Conservation (phyloP, 2,113 vertebrate genomes). For the Tetraodon nigroviridis region DNA sequence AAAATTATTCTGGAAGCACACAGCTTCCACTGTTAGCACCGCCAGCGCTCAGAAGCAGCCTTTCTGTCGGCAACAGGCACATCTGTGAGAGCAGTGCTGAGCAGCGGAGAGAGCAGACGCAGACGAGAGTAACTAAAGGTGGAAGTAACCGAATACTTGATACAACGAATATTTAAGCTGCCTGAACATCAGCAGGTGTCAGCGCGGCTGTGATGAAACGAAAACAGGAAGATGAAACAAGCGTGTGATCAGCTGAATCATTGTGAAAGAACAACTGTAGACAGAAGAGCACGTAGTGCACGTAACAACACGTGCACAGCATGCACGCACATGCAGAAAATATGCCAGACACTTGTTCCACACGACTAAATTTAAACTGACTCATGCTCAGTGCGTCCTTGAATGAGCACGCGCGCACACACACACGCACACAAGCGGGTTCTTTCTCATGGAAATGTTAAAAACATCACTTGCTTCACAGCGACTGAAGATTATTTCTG, state of each 20-base stretch:
- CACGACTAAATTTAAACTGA: slow-evolving; percentile 27
- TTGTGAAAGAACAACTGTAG: too few species aligned
- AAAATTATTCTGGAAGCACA: neutral
- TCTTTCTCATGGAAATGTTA: slow-evolving; percentile 19
- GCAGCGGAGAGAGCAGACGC: neutral
- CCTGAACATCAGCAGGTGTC: too few species aligned
- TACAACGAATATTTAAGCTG: too few species aligned
- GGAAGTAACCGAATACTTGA: too few species aligned
- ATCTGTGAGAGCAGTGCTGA: too few species aligned
- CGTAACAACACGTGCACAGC: neutral
- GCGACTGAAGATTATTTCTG: slow-evolving; percentile 26
- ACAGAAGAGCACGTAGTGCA: slow-evolving; percentile 12
- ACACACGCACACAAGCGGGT: too few species aligned
- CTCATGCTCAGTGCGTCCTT: slow-evolving; percentile 29
- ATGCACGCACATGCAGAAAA: too few species aligned
- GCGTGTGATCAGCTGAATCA: neutral
- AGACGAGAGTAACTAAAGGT: too few species aligned
- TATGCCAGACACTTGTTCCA: slow-evolving; percentile 16
- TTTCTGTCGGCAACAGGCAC: too few species aligned
- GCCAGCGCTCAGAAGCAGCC: too few species aligned
- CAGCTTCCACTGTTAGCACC: too few species aligned
- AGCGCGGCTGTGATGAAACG: neutral
- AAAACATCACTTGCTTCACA: slow-evolving; percentile 27
- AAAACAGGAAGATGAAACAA: neutral
- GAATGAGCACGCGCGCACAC: slow-evolving; percentile 8